Evolutionary conservation across 1,140 invertebrate species (phyloP), one percentile per base, ranked within the genome.

Genomic region (Rhyacophila brunnea): DNA sequence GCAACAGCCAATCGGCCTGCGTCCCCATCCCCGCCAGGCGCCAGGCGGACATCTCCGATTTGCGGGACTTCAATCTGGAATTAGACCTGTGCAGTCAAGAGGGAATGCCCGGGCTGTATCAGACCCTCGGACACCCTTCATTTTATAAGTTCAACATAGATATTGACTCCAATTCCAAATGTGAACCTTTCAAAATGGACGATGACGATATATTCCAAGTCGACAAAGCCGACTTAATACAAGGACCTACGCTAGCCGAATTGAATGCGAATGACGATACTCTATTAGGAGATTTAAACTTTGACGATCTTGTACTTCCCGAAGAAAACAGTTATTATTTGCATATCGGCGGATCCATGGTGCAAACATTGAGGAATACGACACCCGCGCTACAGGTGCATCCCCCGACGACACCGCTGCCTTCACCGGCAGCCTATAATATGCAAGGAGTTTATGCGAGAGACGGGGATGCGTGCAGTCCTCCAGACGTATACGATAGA

Each of bases 121-220:
- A 75, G 65, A 76, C 73, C 66, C 72, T 75, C 43, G 72, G 74
- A 42, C 74, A 74, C 9, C 72, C 70, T 59, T 71, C 74, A 58
- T 70, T 76, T 18, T 81, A 79, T 66, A 77, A 74, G 49, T 65
- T 74, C 44, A 62, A 69, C 32, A 73, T 71, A 48, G 77, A 80
- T 42, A 67, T 69, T 46, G 73, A 81, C 45, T 68, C 66, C 51
- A 66, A 73, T 38, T 69, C 81, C 43, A 87, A 85, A 77, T 77
- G 79, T 47, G 85, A 86, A 66, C 74, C 83, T 3, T 85, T 88
- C 44, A 87, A 85, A 71, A 87, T 91, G 82, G 90, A 92, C 66
- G 90, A 93, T 67, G 90, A 93, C 70, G 91, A 93, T 69, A 92
- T 93, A 62, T 92, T 93, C 70, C 90, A 92, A 80, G 89, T 93